A percentile compares a stretch with the other conserved stretches of the same genome.
Conservation (phyloP, 2,797 vertebrate genomes). For the Poeciliopsis presidionis region DNA sequence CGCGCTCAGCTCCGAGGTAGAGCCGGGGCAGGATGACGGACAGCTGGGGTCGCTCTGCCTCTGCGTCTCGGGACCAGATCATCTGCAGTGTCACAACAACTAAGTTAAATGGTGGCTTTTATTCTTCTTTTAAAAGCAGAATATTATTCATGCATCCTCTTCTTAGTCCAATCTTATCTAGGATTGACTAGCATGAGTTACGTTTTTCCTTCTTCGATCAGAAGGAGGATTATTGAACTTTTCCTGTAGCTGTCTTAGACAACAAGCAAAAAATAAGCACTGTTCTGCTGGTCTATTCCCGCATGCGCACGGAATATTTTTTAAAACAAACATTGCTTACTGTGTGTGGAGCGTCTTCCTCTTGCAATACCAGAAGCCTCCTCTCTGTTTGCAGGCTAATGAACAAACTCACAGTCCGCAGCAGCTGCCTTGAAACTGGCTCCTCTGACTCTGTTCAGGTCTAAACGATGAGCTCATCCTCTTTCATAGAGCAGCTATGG, state of each 20-base stretch:
- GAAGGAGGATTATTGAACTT: not conserved
- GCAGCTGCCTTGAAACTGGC: constrained; percentile 1
- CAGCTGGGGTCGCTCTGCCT: constrained; percentile 68
- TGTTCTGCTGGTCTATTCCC: not conserved
- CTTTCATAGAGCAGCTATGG: constrained; percentile 69
- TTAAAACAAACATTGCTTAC: not conserved
- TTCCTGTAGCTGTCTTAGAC: not conserved
- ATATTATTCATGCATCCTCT: not conserved
- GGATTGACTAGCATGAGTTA: not conserved
- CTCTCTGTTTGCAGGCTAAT: not conserved
- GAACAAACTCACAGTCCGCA: not conserved
- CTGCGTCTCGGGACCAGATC: constrained; percentile 72
- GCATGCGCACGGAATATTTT: not conserved
- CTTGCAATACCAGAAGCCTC: not conserved
- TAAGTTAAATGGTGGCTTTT: not conserved
- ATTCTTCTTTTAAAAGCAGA: no score
- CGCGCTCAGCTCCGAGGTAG: constrained; percentile 82
- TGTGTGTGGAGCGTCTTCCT: not conserved
- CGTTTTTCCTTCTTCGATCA: not conserved
- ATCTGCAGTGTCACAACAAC: constrained; percentile 52
- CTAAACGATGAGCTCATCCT: constrained; percentile 82
- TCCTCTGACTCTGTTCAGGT: constrained; percentile 9
- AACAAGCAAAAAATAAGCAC: not conserved
- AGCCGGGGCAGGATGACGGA: constrained; percentile 80
- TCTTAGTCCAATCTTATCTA: not conserved